Evolutionary conservation across 2,888 invertebrate species (phyloP), one percentile per base, ranked within the genome.

Genomic region (Drosophila niveifrons): DNA sequence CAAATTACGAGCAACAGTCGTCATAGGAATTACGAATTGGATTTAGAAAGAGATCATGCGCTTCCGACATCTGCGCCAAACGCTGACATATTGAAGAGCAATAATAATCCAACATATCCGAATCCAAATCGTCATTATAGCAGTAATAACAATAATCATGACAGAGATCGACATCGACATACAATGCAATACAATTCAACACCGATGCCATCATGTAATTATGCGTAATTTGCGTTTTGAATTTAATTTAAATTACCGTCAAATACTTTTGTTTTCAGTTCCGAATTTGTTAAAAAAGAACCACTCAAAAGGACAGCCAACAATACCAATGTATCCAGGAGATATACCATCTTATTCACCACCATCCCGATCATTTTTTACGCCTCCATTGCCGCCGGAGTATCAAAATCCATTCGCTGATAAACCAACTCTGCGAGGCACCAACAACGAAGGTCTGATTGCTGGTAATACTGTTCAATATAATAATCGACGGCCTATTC

Each of bases 381-480:
- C 97, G 0, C 97, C 97, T 1, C 97, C 97, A 0, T 92, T 97
- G 75, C 97, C 97, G 11, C 96, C 96, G 8, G 96, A 96, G 92
- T 96, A 96, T 90, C 94, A 95, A 71, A 96, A 96, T 93, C 97
- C 97, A 0, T 97, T 97, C 90, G 96, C 96, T n/a, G 96, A 97
- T 91, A 97, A 96, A 92, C 97, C 97, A 56, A 97, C 97, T 50
- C 93, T 97, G 66, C 94, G 97, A 86, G 96, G 96, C 82, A 94
- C 94, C n/a, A 94, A 94, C 81, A 94, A 94, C 36, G 94, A 95
- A 46, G 92, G 93, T n/a, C 69, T 90, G 1, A 71, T 91, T 34
- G 78, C 88, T 4, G 36, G 36, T 0, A 90, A 88, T 57, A 82
- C 89, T 2, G 88, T 87, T 0, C 79, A 89, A 82, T 95, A 95